Conservation (phyloP, 2,888 invertebrate genomes). For the Amiota minor region DNA sequence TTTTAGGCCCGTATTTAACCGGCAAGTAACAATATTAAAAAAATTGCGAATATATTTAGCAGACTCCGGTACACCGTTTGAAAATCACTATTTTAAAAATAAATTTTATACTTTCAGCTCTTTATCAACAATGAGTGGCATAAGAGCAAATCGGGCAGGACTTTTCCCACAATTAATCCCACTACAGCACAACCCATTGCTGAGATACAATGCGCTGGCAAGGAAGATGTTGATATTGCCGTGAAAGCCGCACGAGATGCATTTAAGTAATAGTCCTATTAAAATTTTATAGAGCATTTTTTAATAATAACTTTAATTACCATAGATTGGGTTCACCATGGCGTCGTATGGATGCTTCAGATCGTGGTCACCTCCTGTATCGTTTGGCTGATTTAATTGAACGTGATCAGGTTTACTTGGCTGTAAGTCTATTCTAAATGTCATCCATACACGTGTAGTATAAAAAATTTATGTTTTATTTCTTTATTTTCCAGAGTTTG, state of each 20-base stretch:
- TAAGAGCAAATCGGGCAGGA: slow-evolving; percentile 88
- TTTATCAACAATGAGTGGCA: slow-evolving; percentile 99
- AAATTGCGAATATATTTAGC: too few species aligned
- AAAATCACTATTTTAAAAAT: too few species aligned
- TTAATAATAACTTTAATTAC: background rate
- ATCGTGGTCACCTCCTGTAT: slow-evolving; percentile 84
- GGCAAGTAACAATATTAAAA: too few species aligned
- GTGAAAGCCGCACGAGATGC: slow-evolving; percentile 86
- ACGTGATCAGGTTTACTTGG: slow-evolving; percentile 84
- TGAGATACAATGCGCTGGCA: slow-evolving; percentile 84
- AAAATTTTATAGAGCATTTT: background rate
- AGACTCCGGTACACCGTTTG: too few species aligned
- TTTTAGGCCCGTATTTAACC: too few species aligned
- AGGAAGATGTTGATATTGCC: slow-evolving; percentile 85
- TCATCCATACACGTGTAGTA: slow-evolving; percentile 39
- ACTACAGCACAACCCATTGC: slow-evolving; percentile 85
- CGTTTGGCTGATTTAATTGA: slow-evolving; percentile 88
- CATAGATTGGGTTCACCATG: slow-evolving; percentile 81
- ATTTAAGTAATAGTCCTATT: slow-evolving; percentile 76
- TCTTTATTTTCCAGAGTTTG: slow-evolving; percentile 78
- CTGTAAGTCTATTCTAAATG: slow-evolving; percentile 76
- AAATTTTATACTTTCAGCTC: slow-evolving; percentile 78
- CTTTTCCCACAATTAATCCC: slow-evolving; percentile 90
- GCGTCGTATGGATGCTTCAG: slow-evolving; percentile 90
- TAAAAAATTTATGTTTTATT: slow-evolving; percentile 20